Evolutionary conservation across 2,113 vertebrate genomes (phyloP).

Genomic region (Nymphicus hollandicus): DNA sequence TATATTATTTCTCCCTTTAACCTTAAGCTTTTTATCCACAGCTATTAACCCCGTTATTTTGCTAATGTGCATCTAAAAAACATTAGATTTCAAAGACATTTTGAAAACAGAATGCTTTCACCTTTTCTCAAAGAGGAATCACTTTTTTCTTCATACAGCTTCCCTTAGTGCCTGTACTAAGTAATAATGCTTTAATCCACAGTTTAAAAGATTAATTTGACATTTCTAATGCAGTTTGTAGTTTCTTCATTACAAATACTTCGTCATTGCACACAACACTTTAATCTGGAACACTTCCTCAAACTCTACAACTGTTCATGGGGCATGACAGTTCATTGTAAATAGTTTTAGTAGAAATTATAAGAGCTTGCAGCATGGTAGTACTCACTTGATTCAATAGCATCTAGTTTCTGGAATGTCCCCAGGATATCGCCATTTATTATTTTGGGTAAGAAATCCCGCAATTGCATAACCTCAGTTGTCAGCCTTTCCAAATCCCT

Average conservation of each 20-base stretch:
- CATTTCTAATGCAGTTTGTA: background rate
- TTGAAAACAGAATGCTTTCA: background rate
- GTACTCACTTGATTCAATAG: constrained; percentile 79
- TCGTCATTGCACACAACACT: background rate
- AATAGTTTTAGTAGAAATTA: background rate
- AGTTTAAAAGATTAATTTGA: background rate
- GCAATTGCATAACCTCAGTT: constrained; percentile 93
- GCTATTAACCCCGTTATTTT: background rate
- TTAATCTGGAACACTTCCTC: background rate
- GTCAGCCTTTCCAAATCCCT: constrained; percentile 87
- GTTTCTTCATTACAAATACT: background rate
- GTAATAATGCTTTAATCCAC: background rate
- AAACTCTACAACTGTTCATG: background rate
- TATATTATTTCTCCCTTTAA: background rate
- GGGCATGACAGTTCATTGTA: background rate
- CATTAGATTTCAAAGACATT: background rate
- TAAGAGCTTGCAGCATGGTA: background rate
- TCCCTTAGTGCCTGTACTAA: background rate
- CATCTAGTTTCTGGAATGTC: constrained; percentile 75
- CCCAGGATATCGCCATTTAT: constrained; percentile 79
- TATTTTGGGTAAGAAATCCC: constrained; percentile 87
- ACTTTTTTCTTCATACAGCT: background rate
- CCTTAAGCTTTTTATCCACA: background rate
- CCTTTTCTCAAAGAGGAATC: background rate
- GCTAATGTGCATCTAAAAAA: background rate